Evolutionary conservation across 2,113 vertebrate genomes (phyloP).

Genomic region (Myrmecophaga tridactyla): DNA sequence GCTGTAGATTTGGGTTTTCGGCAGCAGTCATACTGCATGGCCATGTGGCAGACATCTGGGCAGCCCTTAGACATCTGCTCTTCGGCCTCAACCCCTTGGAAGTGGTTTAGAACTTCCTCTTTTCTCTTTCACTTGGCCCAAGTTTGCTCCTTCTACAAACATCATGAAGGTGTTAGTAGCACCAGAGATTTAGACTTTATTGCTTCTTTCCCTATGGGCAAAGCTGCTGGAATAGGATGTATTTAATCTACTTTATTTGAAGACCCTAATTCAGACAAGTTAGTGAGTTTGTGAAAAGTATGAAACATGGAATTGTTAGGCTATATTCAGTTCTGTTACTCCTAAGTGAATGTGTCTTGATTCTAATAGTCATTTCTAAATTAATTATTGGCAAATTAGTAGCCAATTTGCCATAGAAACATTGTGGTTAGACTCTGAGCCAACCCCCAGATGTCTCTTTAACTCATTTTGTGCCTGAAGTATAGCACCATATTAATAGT

Average conservation of each 20-base stretch:
- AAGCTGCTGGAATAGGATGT: constrained; percentile 51
- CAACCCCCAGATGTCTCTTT: background rate
- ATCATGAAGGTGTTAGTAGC: constrained; percentile 66
- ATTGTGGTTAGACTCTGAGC: constrained; percentile 56
- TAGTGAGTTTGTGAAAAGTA: background rate
- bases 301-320: constrained; percentile 2
- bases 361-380: constrained; percentile 36
- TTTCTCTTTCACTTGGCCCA: constrained; percentile 54
- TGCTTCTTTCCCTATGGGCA: constrained; percentile 35
- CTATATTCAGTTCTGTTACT: background rate
- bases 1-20: constrained; percentile 70
- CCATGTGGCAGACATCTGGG: constrained; percentile 61
- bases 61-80: constrained; percentile 67
- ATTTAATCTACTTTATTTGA: constrained; percentile 62
- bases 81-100: constrained; percentile 71
- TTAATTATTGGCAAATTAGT: constrained; percentile 60
- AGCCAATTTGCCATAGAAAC: constrained; percentile 58
- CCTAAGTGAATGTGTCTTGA: constrained; percentile 21
- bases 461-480: background rate
- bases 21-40: background rate
- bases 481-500: background rate
- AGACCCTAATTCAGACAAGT: constrained; percentile 35
- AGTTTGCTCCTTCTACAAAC: constrained; percentile 67
- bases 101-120: constrained; percentile 74
- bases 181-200: constrained; percentile 69